Evolutionary conservation across 2,797 vertebrate species (phyloP), one percentile per base, ranked within the genome.

Genomic region (Ammospiza maritima): DNA sequence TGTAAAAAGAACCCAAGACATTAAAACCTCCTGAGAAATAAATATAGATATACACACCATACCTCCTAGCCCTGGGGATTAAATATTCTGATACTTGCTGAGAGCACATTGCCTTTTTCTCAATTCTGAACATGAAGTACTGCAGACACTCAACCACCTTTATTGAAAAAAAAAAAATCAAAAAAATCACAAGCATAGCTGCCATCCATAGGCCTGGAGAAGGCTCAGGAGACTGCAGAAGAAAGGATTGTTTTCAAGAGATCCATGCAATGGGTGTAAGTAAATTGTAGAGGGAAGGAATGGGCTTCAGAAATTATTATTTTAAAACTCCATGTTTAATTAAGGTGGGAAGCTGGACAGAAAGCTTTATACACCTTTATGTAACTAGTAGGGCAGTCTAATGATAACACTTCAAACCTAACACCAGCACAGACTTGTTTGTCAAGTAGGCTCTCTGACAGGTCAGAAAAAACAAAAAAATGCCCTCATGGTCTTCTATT

Each of bases 71-170:
- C 44, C 65, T 42, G 12, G 36, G 62, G 71, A 95, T 86, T 81
- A 91, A 93, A 81, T 66, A 84, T 78, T 86, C 73, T 66, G 22
- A 67, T 85, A 58, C 69, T 93, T 88, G 13, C 47, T 89, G 58
- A 26, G 25, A 94, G 44, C 36, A 82, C 14, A 19, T 21, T 78
- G 80, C 47, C 40, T 74, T 90, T 69, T 94, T 94, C 66, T 88
- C 77, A 72, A 42, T 94, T 95, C 73, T 81, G 64, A 93, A 74
- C 83, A 84, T 88, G 91, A 91, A 93, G 40, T 70, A 94, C 80
- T 91, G 79, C 88, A 96, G 93, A 32, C 76, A 90, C 36, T 51
- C 58, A 93, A 70, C 32, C 40, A 88, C 9, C n/a, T 78, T 70
- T 58, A 80, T 56, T 50, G 36, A 38, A 38, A 1, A 26, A 51